A percentile compares a stretch with the other conserved stretches of the same genome.
phyloP scores from a whole-genome alignment of 2,888 invertebrate genomes.

The Pyrrhia umbra region DNA sequence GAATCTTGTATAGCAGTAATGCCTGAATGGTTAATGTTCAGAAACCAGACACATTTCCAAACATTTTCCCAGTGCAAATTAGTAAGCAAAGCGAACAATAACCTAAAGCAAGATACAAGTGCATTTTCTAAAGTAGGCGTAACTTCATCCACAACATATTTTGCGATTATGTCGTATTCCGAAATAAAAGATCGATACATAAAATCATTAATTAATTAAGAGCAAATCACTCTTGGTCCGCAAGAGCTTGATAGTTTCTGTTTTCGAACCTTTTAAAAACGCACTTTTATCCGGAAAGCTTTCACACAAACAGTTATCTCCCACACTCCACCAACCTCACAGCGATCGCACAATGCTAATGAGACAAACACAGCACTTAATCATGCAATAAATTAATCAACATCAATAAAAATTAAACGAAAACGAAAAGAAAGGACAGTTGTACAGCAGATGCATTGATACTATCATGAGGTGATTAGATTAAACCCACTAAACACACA shows the following conservation, averaged over 20 bases:
- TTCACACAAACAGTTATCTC: slow-evolving; percentile 51
- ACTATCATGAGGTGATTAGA: slow-evolving; percentile 1
- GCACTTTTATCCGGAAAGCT: slow-evolving; percentile 32
- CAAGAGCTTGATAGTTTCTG: slow-evolving; percentile 7
- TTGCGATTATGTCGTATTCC: background rate
- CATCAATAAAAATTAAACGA: slow-evolving; percentile 77
- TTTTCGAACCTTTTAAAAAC: slow-evolving; percentile 37
- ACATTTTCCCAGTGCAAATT: slow-evolving; percentile 14
- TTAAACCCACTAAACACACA: slow-evolving; percentile 1
- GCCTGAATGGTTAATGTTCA: slow-evolving; percentile 31
- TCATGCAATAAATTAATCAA: slow-evolving; percentile 85
- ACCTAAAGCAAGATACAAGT: slow-evolving; percentile 21
- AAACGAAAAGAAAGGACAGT: slow-evolving; percentile 58
- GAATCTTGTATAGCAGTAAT: background rate
- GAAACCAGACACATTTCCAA: slow-evolving; percentile 23
- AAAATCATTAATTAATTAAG: slow-evolving; percentile 4
- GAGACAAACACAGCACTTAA: slow-evolving; percentile 70
- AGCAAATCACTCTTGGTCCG: background rate
- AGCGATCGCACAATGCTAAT: slow-evolving; percentile 63
- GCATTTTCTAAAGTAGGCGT: slow-evolving; percentile 27
- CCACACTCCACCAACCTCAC: slow-evolving; percentile 68
- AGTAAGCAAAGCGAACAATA: slow-evolving; percentile 10
- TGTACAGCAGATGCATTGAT: slow-evolving; percentile 49
- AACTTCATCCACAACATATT: slow-evolving; percentile 1
- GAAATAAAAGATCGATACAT: slow-evolving; percentile 14